phyloP scores from a whole-genome alignment of 2,797 vertebrate species.

The Liparis tanakae region DNA sequence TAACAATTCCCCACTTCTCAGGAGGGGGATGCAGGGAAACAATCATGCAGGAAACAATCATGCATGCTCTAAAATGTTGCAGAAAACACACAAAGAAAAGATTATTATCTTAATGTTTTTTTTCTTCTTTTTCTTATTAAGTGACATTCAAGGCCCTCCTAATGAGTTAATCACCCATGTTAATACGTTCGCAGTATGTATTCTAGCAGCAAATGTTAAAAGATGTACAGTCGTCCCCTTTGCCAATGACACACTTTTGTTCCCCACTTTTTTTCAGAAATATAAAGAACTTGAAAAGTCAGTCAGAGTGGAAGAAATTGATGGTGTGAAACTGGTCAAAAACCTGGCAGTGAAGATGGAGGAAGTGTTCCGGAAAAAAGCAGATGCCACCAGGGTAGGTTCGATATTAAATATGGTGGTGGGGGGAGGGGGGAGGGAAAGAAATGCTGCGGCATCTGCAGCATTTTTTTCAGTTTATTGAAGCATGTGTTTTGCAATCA shows the following conservation, averaged over 20 bases:
- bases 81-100: conserved; percentile 15
- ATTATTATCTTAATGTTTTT: conserved; percentile 17
- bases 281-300: conserved; percentile 96
- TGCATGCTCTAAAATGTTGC: conserved; percentile 12
- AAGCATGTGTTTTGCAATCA: neutral
- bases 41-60: no score
- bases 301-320: conserved; percentile 94
- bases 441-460: neutral
- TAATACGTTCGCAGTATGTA: neutral
- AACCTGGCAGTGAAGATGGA: conserved; percentile 96
- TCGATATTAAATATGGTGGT: neutral
- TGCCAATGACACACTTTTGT: conserved; percentile 5
- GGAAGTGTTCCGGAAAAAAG: conserved; percentile 95
- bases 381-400: conserved; percentile 93
- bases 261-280: conserved; percentile 85
- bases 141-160: neutral
- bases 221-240: neutral
- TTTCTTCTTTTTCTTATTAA: neutral
- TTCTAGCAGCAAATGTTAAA: neutral
- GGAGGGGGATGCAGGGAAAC: conserved; percentile 12
- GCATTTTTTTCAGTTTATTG: neutral
- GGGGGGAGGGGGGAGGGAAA: no score
- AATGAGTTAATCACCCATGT: neutral
- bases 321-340: conserved; percentile 94
- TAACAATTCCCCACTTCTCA: conserved; percentile 49